Evolutionary conservation across 1,140 invertebrate species (phyloP), one percentile per base, ranked within the genome.

Genomic region (Himalopsyche phryganea): DNA sequence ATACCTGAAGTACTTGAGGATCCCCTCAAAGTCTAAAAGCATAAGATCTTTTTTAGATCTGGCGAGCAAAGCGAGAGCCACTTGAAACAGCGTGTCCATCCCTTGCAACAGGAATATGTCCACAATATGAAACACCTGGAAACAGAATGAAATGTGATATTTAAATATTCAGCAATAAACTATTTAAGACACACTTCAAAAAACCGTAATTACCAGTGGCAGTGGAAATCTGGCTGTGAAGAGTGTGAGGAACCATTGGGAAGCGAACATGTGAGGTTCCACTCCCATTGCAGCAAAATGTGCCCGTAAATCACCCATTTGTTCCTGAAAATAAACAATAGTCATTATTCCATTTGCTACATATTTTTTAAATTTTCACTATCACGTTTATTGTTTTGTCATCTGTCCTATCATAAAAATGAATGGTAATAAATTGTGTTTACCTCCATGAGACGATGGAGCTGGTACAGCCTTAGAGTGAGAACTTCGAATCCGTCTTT

Each of bases 181-280:
- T 5, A 28, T 28, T 1, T 32, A 28, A 9, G 23, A 48, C 14
- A 56, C 56, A 66, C n/a, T n/a, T n/a, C n/a, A n/a, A n/a, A n/a
- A n/a, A n/a, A n/a, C n/a, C n/a, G n/a, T n/a, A n/a, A n/a, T n/a
- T 50, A 99, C 98, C 72, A 98, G 88, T 71, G 91, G 92, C 0
- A 99, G 79, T 2, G 97, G 97, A 78, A 99, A 99, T 70, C 98
- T 90, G 11, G 97, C 96, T 2, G 97, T 99, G 77, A 97, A 99
- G 10, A 99, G 78, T 0, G 97, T 99, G 17, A 99, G 85, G 80
- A 99, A 98, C 98, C 98, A 99, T 79, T 99, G 97, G 28, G 92
- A 95, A 17, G 96, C 97, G 77, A 94, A 99, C 97, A 99, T 99
- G 77, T 99, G 97, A 50, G 94, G 90, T 76, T 99, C 97, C 41